These are phyloP conservation scores for Lamproptera curius DNA, from an alignment of 2,888 invertebrate genomes.

Conservation along the genomic window DNA sequence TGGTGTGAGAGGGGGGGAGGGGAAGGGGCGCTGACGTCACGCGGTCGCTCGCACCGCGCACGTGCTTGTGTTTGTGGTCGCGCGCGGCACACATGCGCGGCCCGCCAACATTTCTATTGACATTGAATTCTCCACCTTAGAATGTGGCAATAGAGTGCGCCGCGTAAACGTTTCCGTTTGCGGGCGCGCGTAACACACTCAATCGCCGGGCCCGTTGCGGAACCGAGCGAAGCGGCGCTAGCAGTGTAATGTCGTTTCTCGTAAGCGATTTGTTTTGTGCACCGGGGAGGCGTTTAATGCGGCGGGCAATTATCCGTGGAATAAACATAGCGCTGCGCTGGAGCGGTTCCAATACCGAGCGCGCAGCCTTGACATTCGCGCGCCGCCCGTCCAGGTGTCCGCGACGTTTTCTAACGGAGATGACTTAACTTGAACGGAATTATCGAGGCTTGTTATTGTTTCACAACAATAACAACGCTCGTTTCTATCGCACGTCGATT, in stretches of 20 bases:
- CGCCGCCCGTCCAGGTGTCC: slow-evolving; percentile 54
- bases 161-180: slow-evolving; percentile 25
- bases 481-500: slow-evolving; percentile 8
- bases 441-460: slow-evolving; percentile 8
- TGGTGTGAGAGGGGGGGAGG: too few relatives aligned
- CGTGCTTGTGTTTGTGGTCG: slow-evolving; percentile 66
- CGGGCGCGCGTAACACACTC: slow-evolving; percentile 15
- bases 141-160: slow-evolving; percentile 31
- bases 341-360: slow-evolving; percentile 70
- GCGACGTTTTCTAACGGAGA: slow-evolving; percentile 33
- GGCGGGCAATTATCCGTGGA: not conserved
- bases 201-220: slow-evolving; percentile 1
- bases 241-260: not conserved
- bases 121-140: slow-evolving; percentile 44
- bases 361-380: slow-evolving; percentile 72
- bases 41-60: slow-evolving; percentile 54
- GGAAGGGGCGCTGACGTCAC: slow-evolving; percentile 62
- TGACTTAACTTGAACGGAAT: slow-evolving; percentile 21
- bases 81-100: slow-evolving; percentile 63
- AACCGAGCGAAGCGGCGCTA: slow-evolving; percentile 2
- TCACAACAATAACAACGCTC: not conserved
- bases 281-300: not conserved
- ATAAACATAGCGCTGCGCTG: slow-evolving; percentile 40
- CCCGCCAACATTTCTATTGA: slow-evolving; percentile 43
- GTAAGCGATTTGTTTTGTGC: slow-evolving; percentile 5